Conservation (phyloP, 1,140 invertebrate genomes). For the Pollicipes pollicipes region DNA sequence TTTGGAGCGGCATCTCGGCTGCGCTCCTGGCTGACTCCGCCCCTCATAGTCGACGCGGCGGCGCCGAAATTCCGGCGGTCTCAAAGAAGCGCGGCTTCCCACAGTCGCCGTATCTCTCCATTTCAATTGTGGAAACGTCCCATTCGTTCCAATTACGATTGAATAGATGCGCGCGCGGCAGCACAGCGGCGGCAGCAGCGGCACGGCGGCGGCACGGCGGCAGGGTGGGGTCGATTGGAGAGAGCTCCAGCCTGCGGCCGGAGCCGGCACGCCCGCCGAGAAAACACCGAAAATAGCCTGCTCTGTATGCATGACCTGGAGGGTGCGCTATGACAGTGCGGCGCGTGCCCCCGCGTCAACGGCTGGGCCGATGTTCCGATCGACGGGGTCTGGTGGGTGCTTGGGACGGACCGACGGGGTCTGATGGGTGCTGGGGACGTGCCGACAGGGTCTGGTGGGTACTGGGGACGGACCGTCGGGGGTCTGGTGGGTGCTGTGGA, state of each 20-base stretch:
- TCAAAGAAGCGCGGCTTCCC: not conserved
- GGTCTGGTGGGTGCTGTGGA: no score
- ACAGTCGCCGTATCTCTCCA: not conserved
- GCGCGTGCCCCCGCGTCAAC: no score
- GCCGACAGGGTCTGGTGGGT: no score
- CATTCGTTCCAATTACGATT: not conserved
- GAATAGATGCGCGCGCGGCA: not conserved
- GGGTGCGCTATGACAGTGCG: not conserved
- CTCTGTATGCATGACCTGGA: not conserved
- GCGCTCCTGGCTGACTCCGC: not conserved
- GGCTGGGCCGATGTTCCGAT: no score
- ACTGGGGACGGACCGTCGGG: no score
- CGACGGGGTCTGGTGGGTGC: no score
- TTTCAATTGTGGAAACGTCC: not conserved
- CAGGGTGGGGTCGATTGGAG: not conserved
- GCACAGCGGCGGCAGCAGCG: no score
- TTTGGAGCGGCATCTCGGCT: not conserved
- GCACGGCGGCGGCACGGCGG: no score
- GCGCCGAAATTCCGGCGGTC: not conserved
- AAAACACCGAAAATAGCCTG: not conserved
- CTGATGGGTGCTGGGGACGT: no score
- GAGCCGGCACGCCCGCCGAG: not conserved
- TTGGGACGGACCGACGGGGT: no score
- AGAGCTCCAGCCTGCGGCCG: no score
- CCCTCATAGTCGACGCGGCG: no score